These are phyloP conservation scores for Alviniconcha marisindica DNA, from an alignment of 1,140 invertebrate species.

Conservation along the genomic window DNA sequence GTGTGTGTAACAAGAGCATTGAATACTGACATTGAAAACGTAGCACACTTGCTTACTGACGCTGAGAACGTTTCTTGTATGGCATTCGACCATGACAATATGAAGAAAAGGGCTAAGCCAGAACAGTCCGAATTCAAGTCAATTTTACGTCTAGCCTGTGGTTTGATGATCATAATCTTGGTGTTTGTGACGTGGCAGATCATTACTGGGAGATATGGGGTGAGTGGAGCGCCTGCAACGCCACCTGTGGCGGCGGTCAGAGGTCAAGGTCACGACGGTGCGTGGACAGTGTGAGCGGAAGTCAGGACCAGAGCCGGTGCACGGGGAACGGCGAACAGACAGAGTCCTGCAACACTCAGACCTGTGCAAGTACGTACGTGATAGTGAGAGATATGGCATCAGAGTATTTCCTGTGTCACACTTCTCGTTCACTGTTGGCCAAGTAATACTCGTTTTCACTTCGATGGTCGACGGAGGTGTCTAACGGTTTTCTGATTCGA, in stretches of 20 bases:
- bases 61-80: not conserved
- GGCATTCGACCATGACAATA: not conserved
- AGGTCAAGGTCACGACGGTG: slow-evolving; percentile 79
- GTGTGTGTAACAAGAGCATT: not conserved
- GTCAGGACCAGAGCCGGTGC: not conserved
- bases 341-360: too few relatives aligned
- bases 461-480: not conserved
- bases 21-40: not conserved
- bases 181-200: too few relatives aligned
- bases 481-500: not conserved
- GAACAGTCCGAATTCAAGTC: too few relatives aligned
- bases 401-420: not conserved
- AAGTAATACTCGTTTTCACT: not conserved
- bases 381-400: too few relatives aligned
- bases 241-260: slow-evolving; percentile 91
- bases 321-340: too few relatives aligned
- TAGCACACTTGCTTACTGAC: not conserved
- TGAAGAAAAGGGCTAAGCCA: too few relatives aligned
- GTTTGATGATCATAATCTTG: too few relatives aligned
- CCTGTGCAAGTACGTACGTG: too few relatives aligned
- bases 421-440: not conserved
- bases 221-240: slow-evolving; percentile 92
- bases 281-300: slow-evolving; percentile 12
- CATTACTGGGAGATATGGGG: slow-evolving; percentile 73
- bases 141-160: too few relatives aligned